Percentiles rank a stretch among this genome's conserved stretches.
Conservation (phyloP, 1,140 invertebrate genomes). For the Ladona fulva region DNA sequence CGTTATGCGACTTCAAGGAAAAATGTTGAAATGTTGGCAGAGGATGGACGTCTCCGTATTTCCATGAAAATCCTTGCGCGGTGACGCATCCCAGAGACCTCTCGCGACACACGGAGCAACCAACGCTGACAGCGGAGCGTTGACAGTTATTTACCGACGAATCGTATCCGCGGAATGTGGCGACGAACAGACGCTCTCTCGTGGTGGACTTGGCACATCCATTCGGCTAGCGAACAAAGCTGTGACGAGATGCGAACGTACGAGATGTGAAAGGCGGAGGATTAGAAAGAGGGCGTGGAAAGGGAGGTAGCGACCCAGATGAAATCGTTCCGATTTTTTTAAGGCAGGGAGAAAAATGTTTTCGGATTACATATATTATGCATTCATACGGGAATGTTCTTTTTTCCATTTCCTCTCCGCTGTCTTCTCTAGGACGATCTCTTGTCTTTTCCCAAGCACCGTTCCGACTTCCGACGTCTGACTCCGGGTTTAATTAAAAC, state of each 20-base stretch:
- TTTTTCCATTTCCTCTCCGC: too few species aligned
- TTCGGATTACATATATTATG: too few species aligned
- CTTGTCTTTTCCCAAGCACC: too few species aligned
- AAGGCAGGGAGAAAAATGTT: too few species aligned
- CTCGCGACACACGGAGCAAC: neutral
- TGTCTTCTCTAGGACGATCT: too few species aligned
- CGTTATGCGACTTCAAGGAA: neutral
- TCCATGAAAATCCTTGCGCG: conserved; percentile 1
- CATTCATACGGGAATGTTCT: too few species aligned
- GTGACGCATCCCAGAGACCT: neutral
- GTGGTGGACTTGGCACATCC: neutral
- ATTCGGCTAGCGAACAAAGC: neutral
- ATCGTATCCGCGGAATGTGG: neutral
- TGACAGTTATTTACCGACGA: conserved; percentile 5
- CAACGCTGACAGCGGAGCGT: neutral
- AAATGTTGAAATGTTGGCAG: conserved; percentile 9
- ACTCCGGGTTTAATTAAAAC: too few species aligned
- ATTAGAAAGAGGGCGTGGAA: neutral
- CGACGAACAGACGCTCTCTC: neutral
- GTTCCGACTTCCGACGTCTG: too few species aligned
- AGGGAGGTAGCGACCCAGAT: neutral
- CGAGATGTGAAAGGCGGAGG: neutral
- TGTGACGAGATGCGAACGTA: neutral
- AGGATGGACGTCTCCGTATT: neutral
- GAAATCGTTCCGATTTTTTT: too few species aligned